Evolutionary conservation across 2,113 vertebrate species (phyloP), one percentile per base, ranked within the genome.

Genomic region (Pollachius pollachius): DNA sequence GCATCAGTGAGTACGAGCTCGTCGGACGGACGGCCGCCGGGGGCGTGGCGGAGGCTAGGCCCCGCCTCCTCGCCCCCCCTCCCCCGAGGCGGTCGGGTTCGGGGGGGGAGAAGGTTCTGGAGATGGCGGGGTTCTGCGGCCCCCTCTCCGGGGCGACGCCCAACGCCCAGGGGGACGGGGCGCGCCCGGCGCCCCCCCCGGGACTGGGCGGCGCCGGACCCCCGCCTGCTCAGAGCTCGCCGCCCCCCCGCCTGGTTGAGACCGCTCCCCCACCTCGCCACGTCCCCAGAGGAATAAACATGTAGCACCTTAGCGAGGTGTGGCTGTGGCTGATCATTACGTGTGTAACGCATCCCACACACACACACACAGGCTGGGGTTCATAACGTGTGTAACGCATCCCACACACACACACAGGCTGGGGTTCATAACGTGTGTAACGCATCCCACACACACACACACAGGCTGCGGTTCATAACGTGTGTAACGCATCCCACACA

Each of bases 1-100:
- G 68, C 81, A 80, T 68, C 82, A 85, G 90, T 91, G 82, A 91
- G 90, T 89, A 74, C 62, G 48, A 57, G 25, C 73, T 70, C 7
- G 66, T 56, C 23, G 18, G 15, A 13, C 12, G 52, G 64, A 70
- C 19, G 16, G 19, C 54, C 27, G 25, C 59, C 19, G 62, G 74
- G 37, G 60, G 62, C 57, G 54, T 67, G 5, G 62, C 52, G n/a
- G 52, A 11, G 37, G 3, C 52, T 41, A 65, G 70, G 16, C 19
- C 27, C 52, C 30, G 18, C 15, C 52, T 16, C 18, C 18, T 30
- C 52, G 13, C 62, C 30, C 2, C 62, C 30, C 2, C 34, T 67
- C 15, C 52, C 67, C 19, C 27, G 9, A 37, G 60, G 6, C 5
- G n/a, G 5, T 17, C 5, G 2, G 25, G 62, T 56, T 56, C 65